Evolutionary conservation across 2,797 vertebrate species (phyloP), one percentile per base, ranked within the genome.

Genomic region (Scomberomorus guttatus): DNA sequence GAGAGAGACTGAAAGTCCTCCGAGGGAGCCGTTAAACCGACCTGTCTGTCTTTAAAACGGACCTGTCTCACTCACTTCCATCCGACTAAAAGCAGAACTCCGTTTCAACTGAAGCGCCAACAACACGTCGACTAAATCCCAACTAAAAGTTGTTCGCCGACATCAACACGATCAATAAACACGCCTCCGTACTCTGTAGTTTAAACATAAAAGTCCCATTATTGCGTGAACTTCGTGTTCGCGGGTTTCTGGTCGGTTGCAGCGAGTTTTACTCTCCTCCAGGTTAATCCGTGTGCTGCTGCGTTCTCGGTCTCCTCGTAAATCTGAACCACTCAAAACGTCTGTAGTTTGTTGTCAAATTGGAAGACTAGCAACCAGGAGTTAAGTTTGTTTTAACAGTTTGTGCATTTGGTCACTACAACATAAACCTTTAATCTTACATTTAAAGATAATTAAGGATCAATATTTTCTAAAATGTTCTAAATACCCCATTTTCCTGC

Each of bases 11-110:
- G 5, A 18, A 25, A 9, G 54, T 74, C 27, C 52, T 1, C 32
- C 6, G 17, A 15, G 59, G 32, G 50, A 62, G 60, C 64, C 57
- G 69, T 39, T 59, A 46, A 44, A 51, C 63, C 59, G 70, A 74
- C 27, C 68, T 32, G 85, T 63, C 74, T 75, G 82, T 77, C 79
- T 73, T 29, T 62, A 71, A 50, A 46, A 37, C 61, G 13, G 83
- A 82, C 68, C 84, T 29, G 85, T 85, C 82, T 84, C 73, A 50
- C 84, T 81, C 72, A 56, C 84, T 82, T 60, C 82, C 86, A 90
- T 90, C 72, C 75, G 81, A 81, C 66, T 20, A 52, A 80, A 77
- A 84, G 81, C 65, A 87, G 66, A 89, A 88, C 84, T 86, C 56
- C 7, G 75, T 46, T 18, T 62, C 18, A 32, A 71, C 57, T 20